A percentile compares a stretch with the other conserved stretches of the same genome.
Evolutionary conservation across 2,797 vertebrate species (phyloP).

Genomic region (Chelon auratus): DNA sequence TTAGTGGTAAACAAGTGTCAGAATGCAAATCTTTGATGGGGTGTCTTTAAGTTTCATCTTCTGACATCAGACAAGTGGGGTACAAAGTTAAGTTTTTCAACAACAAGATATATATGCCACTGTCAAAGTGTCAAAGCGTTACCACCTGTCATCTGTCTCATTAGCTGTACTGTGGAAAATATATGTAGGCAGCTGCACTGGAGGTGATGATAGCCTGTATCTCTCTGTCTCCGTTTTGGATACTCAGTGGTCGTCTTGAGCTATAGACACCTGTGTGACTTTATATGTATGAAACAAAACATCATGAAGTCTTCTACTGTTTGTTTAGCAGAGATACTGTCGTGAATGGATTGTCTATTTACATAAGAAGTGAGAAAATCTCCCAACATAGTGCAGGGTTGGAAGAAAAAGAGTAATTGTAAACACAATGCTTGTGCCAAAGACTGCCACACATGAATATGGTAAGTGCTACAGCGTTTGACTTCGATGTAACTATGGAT

Average conservation of each 20-base stretch:
- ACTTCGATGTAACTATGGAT: conserved; percentile 14
- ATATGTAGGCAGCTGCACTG: background rate
- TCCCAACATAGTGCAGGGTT: conserved; percentile 10
- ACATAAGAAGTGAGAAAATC: conserved; percentile 19
- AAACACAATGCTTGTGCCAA: conserved; percentile 8
- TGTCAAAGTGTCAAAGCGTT: background rate
- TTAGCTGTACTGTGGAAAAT: conserved; percentile 12
- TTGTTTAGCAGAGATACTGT: conserved; percentile 6
- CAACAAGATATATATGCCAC: background rate
- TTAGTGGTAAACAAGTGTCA: background rate
- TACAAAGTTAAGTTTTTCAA: background rate
- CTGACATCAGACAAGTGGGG: background rate
- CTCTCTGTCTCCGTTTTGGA: background rate
- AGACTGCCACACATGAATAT: conserved; percentile 21
- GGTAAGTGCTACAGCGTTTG: conserved; percentile 9
- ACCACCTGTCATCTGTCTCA: background rate
- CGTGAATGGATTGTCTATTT: conserved; percentile 16
- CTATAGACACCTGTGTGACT: background rate
- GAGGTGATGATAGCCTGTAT: background rate
- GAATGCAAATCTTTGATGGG: background rate
- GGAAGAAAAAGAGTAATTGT: conserved; percentile 17
- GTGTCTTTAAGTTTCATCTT: background rate
- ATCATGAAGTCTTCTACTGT: background rate
- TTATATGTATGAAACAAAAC: conserved; percentile 6
- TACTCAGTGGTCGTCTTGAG: background rate